Conservation (phyloP, 2,113 vertebrate genomes). For the Aptenodytes patagonicus region DNA sequence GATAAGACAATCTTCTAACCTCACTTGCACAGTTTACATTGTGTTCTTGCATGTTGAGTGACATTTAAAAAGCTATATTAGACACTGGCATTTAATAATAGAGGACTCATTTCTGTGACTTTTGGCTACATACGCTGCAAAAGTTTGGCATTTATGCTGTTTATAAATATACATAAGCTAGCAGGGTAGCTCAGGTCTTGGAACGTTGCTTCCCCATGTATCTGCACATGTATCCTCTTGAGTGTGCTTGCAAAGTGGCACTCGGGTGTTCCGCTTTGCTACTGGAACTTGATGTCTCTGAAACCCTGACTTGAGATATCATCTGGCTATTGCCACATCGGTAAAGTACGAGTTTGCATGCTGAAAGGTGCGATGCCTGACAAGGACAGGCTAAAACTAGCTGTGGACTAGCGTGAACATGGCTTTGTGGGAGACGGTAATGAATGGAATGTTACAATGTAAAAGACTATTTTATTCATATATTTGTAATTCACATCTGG, state of each 20-base stretch:
- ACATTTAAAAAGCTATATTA: neutral
- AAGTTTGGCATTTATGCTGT: neutral
- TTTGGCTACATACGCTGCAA: neutral
- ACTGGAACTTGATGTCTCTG: neutral
- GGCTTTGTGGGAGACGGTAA: neutral
- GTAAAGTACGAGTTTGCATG: too few relatives aligned
- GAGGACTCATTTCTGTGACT: neutral
- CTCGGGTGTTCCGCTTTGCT: rapidly evolving
- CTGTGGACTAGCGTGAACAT: neutral
- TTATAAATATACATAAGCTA: rapidly evolving
- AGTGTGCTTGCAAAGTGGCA: neutral
- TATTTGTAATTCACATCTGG: neutral
- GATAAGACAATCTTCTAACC: neutral
- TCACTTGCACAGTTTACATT: neutral
- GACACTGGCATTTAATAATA: neutral
- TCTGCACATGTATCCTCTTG: rapidly evolving
- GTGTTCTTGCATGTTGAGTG: neutral
- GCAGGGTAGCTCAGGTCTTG: neutral
- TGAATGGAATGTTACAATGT: neutral
- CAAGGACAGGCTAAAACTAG: neutral
- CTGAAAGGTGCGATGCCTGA: neutral
- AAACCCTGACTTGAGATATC: neutral
- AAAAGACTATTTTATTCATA: neutral
- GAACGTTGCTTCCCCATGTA: rapidly evolving
- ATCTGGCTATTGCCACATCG: neutral